Base-by-base conservation (phyloP, 2,888 invertebrate species). In the Rhingia campestris region DNA sequence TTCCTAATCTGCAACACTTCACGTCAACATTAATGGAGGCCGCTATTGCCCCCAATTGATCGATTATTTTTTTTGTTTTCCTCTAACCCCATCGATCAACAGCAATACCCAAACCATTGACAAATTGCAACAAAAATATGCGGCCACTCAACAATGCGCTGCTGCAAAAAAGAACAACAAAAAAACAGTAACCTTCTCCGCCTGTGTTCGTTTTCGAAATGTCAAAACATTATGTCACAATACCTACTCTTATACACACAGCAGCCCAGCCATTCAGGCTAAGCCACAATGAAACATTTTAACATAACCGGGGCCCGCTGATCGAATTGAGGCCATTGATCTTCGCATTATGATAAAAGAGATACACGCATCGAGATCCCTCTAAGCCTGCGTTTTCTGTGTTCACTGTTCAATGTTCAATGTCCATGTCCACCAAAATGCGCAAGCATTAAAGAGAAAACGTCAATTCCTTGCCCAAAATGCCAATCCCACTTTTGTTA, bases 201-300 rank as follows among this genome's bases (percentile, higher is more conserved):
- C 32, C 37, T 56, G 51, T 37, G 79, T 47, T 66, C 59, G 81
- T 69, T 70, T 59, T 66, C 58, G 66, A 84, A 84, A 79, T 84
- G 80, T 84, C 84, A 84, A 80, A 84, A 80, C 80, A 84, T 75
- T 74, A 84, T 84, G 80, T 84, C 84, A 84, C 80, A 79, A 84
- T 84, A 75, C 37, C 22, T 6, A 12, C 33, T 33, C 63, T 12
- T 22, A 33, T 58, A 49, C 51, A 49, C 59, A 63, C 43, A 69
- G 39, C 61, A 41, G 41, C 47, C 41, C 61, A 41, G 41, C 47
- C 41, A 39, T 35, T 49, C 45, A 51, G 30, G 72, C 49, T 49
- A 58, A 41, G 54, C 9, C 59, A 69, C 64, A 22, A 22, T 22
- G 22, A 22, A 61, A 74, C 47, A 64, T 79, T 76, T 76, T 69